Evolutionary conservation across 1,140 invertebrate genomes (phyloP), one percentile per base, ranked within the genome.

Genomic region (Bilobella aurantiaca): DNA sequence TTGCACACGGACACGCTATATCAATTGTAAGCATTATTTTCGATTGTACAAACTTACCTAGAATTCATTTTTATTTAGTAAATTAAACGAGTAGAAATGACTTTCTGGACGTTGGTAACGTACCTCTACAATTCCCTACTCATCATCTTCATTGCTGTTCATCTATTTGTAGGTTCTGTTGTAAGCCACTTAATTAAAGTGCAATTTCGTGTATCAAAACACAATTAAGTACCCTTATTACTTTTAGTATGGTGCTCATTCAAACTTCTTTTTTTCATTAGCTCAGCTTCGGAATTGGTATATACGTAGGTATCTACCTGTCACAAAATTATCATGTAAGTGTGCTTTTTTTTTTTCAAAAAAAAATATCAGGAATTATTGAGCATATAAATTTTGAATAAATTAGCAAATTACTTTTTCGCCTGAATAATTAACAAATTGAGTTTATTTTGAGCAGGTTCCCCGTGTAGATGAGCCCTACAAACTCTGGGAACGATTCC

Each of bases 251-350:
- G 8, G 8, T 18, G 34, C 8, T 42, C 21, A 23, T 3, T 60
- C 57, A n/a, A 46, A 42, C 16, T 32, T 62, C 61, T 62, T 29
- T 74, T 73, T 63, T 65, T 66, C 84, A 85, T 60, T 77, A 91
- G 89, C 71, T 90, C 63, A 85, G 84, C 42, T 86, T 90, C 75
- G 80, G 85, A 28, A 74, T 85, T 70, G 89, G 89, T 31, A 77
- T 91, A 28, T 92, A 91, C 73, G 79, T 86, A 62, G 89, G 89
- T 37, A 82, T 91, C 63, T 92, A 90, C 74, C 74, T 89, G 64
- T 82, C 82, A 65, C 89, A 91, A 81, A 90, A 90, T 77, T 90
- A 90, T 80, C 81, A 90, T 80, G 88, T 90, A 82, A 77, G 75
- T 72, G 67, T 59, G 63, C n/a, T n/a, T n/a, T n/a, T n/a, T n/a